Conservation (phyloP, 2,888 invertebrate species). For the Rhyacophila evoluta region DNA sequence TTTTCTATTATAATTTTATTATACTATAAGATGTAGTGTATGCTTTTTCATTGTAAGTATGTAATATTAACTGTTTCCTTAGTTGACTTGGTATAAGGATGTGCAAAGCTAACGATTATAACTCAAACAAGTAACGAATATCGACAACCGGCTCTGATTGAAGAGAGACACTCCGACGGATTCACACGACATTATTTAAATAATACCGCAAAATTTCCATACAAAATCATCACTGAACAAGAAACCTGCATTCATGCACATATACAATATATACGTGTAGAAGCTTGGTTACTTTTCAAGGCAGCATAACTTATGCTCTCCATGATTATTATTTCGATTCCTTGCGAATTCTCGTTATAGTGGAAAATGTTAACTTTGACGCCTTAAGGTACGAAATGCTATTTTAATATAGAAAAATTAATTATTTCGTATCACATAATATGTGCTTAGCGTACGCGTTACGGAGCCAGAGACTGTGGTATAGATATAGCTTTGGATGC, state of each 20-base stretch:
- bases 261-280: not conserved
- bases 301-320: not conserved
- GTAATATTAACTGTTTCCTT: too few species aligned
- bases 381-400: not conserved
- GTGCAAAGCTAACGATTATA: too few species aligned
- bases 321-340: not conserved
- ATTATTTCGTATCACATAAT: too few species aligned
- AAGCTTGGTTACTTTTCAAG: not conserved
- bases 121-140: too few species aligned
- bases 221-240: constrained; percentile 39
- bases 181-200: constrained; percentile 64
- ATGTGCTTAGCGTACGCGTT: too few species aligned
- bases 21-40: too few species aligned
- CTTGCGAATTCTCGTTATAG: not conserved
- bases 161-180: constrained; percentile 54
- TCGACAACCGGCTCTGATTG: constrained; percentile 26
- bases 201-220: constrained; percentile 55
- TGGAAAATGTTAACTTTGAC: not conserved
- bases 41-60: too few species aligned
- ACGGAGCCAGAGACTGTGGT: too few species aligned
- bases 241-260: not conserved
- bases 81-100: too few species aligned
- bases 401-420: too few species aligned
- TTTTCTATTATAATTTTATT: too few species aligned
- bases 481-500: too few species aligned